Conservation (phyloP, 2,888 invertebrate genomes). For the Orthonychiurus folsomi region DNA sequence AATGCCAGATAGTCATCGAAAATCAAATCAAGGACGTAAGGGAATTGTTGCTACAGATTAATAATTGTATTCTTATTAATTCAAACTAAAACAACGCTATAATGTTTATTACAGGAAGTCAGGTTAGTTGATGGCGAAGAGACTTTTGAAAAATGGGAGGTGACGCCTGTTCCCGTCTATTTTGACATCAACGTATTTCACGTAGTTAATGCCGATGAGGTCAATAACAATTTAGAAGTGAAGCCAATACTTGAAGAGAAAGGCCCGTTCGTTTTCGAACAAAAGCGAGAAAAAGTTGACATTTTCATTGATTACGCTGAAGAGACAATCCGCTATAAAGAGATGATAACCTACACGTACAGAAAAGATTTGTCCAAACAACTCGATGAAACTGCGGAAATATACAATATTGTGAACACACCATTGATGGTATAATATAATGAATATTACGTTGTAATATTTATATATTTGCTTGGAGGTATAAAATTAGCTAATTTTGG, state of each 20-base stretch:
- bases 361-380: background rate
- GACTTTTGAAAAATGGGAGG: background rate
- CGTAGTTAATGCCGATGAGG: background rate
- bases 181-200: background rate
- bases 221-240: background rate
- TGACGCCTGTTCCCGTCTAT: background rate
- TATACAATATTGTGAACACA: background rate
- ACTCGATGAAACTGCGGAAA: background rate
- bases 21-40: constrained; percentile 4
- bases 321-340: background rate
- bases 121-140: background rate
- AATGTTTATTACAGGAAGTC: constrained; percentile 2
- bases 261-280: background rate
- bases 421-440: background rate
- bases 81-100: too few species aligned
- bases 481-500: too few species aligned
- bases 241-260: background rate
- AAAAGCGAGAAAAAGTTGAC: background rate
- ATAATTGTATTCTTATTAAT: too few species aligned
- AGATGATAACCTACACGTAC: background rate
- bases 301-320: background rate
- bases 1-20: constrained; percentile 1
- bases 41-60: too few species aligned
- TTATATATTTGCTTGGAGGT: too few species aligned
- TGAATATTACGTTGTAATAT: too few species aligned